Base-by-base conservation (phyloP, 1,140 invertebrate genomes). In the Limonius californicus region DNA sequence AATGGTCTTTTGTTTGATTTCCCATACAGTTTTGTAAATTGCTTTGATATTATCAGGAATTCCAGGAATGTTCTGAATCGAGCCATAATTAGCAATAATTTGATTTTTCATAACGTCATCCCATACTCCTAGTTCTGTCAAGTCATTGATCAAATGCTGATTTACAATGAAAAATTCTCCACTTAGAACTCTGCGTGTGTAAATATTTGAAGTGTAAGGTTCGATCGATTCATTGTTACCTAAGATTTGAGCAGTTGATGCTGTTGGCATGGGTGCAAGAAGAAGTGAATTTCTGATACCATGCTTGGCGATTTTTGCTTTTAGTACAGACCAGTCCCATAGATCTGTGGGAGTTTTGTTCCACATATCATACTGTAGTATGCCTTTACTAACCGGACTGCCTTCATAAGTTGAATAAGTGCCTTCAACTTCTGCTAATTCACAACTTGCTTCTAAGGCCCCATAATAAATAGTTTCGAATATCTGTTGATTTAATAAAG, bases 321-420 rank as follows among this genome's bases (percentile, higher is more conserved):
- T 95, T 23, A 99, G 79, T 11, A 71, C 78, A 14, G 75, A 70
- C 97, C 98, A 99, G 74, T 99, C 85, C 89, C 94, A 97, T 6
- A 96, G 79, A 71, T 88, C 79, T 35, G 92, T 89, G 11, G 95
- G 94, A n/a, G 82, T 90, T 2, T 92, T 89, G 72, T 89, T 80
- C 97, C 97, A 99, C 97, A 99, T 98, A 69, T 99, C 97, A 76
- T 94, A 96, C 77, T 99, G 98, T 12, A 99, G 80, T 68, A 98
- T 93, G 61, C 97, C 97, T 83, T 97, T 89, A 74, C 95, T 98
- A 9, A 92, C 91, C 15, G 97, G 97, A 66, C 84, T 88, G 8
- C 97, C 96, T 72, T 85, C 74, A 75, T 98, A 99, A 0, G 94
- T 94, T 72, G 93, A 89, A 75, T 99, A 99, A 0, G 88, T 77